Evolutionary conservation across 2,888 invertebrate genomes (phyloP).

Genomic region (Carabus problematicus): DNA sequence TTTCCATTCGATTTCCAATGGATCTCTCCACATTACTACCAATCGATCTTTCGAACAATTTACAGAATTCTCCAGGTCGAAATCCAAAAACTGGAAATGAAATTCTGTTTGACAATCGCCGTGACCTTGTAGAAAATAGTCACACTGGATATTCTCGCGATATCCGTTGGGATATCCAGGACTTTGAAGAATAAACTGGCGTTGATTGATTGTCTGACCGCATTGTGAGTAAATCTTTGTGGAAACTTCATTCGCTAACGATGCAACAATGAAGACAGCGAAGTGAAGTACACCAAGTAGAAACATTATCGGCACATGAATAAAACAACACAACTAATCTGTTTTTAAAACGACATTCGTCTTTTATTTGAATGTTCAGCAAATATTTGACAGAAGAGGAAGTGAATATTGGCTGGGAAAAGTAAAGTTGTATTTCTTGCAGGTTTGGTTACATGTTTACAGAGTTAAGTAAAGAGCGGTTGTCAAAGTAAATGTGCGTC

Average conservation of each 20-base stretch:
- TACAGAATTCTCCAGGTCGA: slow-evolving; percentile 60
- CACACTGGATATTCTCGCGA: slow-evolving; percentile 59
- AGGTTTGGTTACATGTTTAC: background rate
- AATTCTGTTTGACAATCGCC: slow-evolving; percentile 61
- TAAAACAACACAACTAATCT: background rate
- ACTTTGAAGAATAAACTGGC: slow-evolving; percentile 61
- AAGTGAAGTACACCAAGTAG: slow-evolving; percentile 4
- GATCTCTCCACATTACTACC: slow-evolving; percentile 55
- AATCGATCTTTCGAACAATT: slow-evolving; percentile 63
- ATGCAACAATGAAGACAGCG: background rate
- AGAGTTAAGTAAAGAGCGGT: no score
- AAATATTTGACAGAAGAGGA: slow-evolving; percentile 29
- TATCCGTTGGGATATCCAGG: slow-evolving; percentile 63
- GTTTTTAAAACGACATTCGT: background rate
- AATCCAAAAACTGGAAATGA: slow-evolving; percentile 65
- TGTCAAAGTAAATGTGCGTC: no score
- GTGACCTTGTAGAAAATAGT: slow-evolving; percentile 62
- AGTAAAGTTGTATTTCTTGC: slow-evolving; percentile 25
- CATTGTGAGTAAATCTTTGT: slow-evolving; percentile 23
- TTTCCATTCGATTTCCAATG: slow-evolving; percentile 44
- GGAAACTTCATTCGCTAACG: slow-evolving; percentile 1
- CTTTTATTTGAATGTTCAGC: slow-evolving; percentile 1
- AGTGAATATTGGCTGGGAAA: slow-evolving; percentile 27
- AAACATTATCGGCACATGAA: slow-evolving; percentile 13
- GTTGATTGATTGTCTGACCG: slow-evolving; percentile 46